Evolutionary conservation across 2,113 vertebrate genomes (phyloP).

Genomic region (Ictalurus furcatus): DNA sequence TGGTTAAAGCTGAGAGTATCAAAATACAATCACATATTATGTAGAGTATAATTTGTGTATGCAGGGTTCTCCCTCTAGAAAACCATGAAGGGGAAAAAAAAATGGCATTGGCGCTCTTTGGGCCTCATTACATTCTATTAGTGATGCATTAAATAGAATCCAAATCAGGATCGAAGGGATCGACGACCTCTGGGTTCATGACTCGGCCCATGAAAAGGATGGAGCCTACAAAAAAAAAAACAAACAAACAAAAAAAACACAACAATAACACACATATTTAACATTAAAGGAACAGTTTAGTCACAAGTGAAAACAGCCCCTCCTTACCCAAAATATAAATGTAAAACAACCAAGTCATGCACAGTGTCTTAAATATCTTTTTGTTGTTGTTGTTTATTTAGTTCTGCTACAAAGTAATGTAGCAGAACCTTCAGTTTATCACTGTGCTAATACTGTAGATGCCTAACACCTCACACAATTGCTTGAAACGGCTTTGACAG

Average conservation of each 20-base stretch:
- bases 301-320: not conserved
- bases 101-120: slow-evolving; percentile 4
- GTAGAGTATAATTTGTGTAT: slow-evolving; percentile 62
- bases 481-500: not conserved
- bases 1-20: slow-evolving; percentile 74
- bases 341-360: not conserved
- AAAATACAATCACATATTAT: slow-evolving; percentile 70
- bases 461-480: not conserved
- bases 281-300: not conserved
- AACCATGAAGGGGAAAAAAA: slow-evolving; percentile 26
- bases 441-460: not conserved
- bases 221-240: slow-evolving; percentile 71
- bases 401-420: not conserved
- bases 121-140: not conserved
- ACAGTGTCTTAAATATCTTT: not conserved
- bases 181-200: slow-evolving; percentile 93
- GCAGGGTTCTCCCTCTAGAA: slow-evolving; percentile 35
- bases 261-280: not conserved
- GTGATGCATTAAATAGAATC: slow-evolving; percentile 81
- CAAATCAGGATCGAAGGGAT: slow-evolving; percentile 83
- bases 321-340: not conserved
- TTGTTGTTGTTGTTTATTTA: not conserved
- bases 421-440: not conserved
- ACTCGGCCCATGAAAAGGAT: slow-evolving; percentile 96
- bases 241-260: too few species aligned